Conservation (phyloP, 2,113 vertebrate genomes). For the Myotis brandtii region DNA sequence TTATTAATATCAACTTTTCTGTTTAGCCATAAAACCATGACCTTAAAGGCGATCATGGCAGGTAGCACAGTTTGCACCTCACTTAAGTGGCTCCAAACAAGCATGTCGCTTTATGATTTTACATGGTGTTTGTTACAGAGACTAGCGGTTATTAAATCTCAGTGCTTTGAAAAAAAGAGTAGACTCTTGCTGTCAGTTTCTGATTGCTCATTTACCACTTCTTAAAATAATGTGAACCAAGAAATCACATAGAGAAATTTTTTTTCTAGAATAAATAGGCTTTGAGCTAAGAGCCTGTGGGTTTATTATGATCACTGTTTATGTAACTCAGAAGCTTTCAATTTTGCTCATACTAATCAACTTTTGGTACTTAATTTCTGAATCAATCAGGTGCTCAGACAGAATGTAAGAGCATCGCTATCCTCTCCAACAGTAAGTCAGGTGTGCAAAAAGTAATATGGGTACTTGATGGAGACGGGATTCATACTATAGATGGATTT, state of each 20-base stretch:
- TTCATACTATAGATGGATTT: neutral
- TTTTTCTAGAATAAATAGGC: neutral
- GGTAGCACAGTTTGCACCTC: neutral
- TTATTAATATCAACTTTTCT: slow-evolving; percentile 10
- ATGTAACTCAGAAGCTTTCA: neutral
- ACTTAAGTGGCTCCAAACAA: neutral
- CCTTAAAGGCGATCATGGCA: neutral
- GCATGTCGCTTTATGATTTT: neutral
- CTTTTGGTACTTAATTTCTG: neutral
- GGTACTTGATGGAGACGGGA: neutral
- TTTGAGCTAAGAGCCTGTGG: neutral
- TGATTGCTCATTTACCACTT: neutral
- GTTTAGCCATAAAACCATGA: neutral
- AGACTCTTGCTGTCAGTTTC: neutral
- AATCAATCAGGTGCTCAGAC: neutral
- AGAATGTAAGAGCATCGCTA: neutral
- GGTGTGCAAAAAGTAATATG: neutral
- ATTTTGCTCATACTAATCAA: slow-evolving; percentile 16
- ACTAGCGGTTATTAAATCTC: slow-evolving; percentile 1
- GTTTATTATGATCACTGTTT: neutral
- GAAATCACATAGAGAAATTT: neutral
- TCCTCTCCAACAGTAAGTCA: neutral
- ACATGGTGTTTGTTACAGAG: neutral
- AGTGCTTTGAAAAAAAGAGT: neutral
- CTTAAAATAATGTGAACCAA: slow-evolving; percentile 12